Percentiles rank a stretch among this genome's conserved stretches.
These are phyloP conservation scores for Eulemur albifrons DNA, from an alignment of 2,797 vertebrate genomes.

Conservation along the genomic window DNA sequence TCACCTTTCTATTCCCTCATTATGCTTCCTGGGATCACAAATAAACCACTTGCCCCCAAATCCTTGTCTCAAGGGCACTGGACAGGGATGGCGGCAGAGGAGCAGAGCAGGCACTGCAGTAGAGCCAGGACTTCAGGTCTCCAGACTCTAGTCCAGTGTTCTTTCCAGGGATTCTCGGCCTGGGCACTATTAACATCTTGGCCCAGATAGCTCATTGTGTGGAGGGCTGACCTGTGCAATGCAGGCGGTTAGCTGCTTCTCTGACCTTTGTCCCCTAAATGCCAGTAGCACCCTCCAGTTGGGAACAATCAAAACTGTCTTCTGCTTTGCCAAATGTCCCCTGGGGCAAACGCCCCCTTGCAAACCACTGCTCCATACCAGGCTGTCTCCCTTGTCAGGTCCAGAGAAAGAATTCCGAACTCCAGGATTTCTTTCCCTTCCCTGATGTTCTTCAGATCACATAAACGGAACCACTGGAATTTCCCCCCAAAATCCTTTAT, in stretches of 20 bases:
- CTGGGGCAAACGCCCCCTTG: background rate
- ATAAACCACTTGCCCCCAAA: background rate
- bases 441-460: background rate
- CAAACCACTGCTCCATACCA: background rate
- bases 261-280: background rate
- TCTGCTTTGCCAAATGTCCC: background rate
- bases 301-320: background rate
- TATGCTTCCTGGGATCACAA: background rate
- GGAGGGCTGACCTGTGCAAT: background rate
- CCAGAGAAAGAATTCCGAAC: slow-evolving; percentile 7
- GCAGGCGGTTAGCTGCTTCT: background rate
- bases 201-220: background rate
- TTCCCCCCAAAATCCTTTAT: slow-evolving; percentile 49
- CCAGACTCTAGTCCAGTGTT: background rate
- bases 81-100: background rate
- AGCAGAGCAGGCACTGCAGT: background rate
- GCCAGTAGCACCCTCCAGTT: background rate
- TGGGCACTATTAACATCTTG: background rate
- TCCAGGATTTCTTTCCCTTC: background rate
- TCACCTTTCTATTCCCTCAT: background rate
- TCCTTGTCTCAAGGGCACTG: background rate
- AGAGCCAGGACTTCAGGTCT: background rate
- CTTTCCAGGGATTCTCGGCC: background rate
- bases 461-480: slow-evolving; percentile 14
- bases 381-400: background rate